phyloP scores from a whole-genome alignment of 2,797 vertebrate genomes.

The Cryptoblepharus egeriae region DNA sequence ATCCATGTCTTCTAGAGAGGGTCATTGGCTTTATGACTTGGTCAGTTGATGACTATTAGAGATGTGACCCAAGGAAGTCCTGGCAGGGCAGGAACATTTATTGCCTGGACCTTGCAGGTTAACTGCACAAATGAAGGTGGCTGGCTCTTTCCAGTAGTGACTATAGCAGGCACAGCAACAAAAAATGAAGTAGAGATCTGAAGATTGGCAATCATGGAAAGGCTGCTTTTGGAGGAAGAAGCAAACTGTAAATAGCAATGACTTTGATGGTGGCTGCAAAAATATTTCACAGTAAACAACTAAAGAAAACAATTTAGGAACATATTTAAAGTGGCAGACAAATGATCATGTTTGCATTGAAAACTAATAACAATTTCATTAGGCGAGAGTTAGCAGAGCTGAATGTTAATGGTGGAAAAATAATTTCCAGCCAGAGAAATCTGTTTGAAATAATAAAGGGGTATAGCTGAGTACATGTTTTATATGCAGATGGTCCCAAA shows the following conservation, averaged over 20 bases:
- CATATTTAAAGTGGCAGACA: not conserved
- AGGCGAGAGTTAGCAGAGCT: not conserved
- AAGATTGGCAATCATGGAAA: no score
- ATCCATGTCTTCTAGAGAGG: not conserved
- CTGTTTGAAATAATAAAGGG: rapidly evolving
- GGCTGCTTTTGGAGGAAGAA: no score
- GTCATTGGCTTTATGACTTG: not conserved
- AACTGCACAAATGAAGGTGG: no score
- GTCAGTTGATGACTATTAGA: slow-evolving; percentile 13
- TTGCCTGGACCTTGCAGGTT: slow-evolving; percentile 7
- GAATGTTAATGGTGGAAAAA: not conserved
- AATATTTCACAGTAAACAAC: not conserved
- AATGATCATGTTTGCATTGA: not conserved
- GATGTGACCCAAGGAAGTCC: not conserved
- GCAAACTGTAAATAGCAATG: no score
- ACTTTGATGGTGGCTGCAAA: no score
- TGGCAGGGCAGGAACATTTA: not conserved
- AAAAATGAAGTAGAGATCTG: no score
- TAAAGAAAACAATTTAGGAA: not conserved
- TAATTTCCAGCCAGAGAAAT: not conserved
- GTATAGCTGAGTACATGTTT: not conserved
- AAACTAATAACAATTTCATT: not conserved
- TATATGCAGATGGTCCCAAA: not conserved
- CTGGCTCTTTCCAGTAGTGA: no score
- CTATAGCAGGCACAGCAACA: no score